These are phyloP conservation scores for Serripes groenlandicus DNA, from an alignment of 2,888 invertebrate species.

Conservation along the genomic window DNA sequence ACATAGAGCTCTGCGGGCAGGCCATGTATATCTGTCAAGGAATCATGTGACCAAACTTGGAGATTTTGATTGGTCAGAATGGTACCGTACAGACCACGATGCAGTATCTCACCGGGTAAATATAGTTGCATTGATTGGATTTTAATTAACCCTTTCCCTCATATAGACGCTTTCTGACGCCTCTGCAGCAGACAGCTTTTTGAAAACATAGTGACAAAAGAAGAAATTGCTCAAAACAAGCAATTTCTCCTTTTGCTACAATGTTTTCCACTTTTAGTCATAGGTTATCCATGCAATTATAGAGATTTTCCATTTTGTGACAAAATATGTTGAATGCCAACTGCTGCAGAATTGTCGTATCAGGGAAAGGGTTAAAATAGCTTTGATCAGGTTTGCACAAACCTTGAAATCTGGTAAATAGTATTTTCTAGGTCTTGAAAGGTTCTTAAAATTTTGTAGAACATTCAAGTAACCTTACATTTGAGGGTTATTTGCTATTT, in stretches of 20 bases:
- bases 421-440: too few species aligned
- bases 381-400: too few species aligned
- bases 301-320: too few species aligned
- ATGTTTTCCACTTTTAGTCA: not conserved
- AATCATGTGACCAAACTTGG: conserved; percentile 64
- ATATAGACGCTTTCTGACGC: not conserved
- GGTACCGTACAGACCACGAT: conserved; percentile 25
- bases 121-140: not conserved
- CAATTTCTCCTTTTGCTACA: not conserved
- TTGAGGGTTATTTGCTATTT: too few species aligned
- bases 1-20: conserved; percentile 62
- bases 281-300: too few species aligned
- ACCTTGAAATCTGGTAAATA: too few species aligned
- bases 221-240: too few species aligned
- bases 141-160: not conserved
- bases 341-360: too few species aligned
- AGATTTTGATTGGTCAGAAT: conserved; percentile 66
- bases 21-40: conserved; percentile 62
- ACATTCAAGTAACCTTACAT: too few species aligned
- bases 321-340: too few species aligned
- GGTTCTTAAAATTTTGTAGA: too few species aligned
- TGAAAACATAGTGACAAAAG: not conserved
- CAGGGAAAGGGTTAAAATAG: too few species aligned
- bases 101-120: conserved; percentile 22
- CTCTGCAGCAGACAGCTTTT: not conserved